A percentile compares a stretch with the other conserved stretches of the same genome.
These are phyloP conservation scores for Troglohyphantes excavatus DNA, from an alignment of 2,888 invertebrate genomes.

Conservation along the genomic window DNA sequence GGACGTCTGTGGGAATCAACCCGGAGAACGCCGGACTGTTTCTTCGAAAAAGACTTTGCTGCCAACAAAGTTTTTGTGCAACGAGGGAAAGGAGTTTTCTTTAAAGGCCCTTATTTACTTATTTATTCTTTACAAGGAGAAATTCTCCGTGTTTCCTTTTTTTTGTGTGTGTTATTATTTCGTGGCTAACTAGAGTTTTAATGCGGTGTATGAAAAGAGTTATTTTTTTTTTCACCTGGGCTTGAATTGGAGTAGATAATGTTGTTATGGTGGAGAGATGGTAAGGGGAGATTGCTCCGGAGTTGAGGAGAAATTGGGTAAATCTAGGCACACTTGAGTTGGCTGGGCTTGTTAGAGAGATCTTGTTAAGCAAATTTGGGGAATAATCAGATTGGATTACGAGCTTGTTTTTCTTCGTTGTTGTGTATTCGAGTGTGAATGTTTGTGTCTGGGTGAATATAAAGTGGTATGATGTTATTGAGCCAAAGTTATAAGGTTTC, in stretches of 20 bases:
- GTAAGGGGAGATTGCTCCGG: too few species aligned
- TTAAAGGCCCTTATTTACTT: slow-evolving; percentile 55
- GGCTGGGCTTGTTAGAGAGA: too few species aligned
- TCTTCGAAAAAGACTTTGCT: slow-evolving; percentile 31
- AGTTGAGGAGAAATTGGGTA: too few species aligned
- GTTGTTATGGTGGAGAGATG: neutral
- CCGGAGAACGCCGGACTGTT: neutral
- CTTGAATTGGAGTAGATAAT: slow-evolving; percentile 6
- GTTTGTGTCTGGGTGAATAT: too few species aligned
- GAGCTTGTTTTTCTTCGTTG: too few species aligned
- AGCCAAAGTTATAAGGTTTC: too few species aligned
- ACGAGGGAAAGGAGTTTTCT: slow-evolving; percentile 30
- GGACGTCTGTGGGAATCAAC: slow-evolving; percentile 51
- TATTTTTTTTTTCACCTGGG: neutral
- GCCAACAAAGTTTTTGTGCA: slow-evolving; percentile 38
- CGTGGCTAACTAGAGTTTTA: slow-evolving; percentile 37
- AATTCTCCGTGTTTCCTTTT: slow-evolving; percentile 2
- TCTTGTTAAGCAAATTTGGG: too few species aligned
- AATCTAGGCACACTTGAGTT: too few species aligned
- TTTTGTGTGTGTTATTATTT: too few species aligned
- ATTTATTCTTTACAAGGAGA: slow-evolving; percentile 8
- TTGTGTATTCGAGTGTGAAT: too few species aligned
- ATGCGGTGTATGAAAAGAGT: neutral
- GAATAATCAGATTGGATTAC: too few species aligned
- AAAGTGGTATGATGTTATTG: too few species aligned